phyloP scores from a whole-genome alignment of 2,797 vertebrate genomes.

The Iguana delicatissima region DNA sequence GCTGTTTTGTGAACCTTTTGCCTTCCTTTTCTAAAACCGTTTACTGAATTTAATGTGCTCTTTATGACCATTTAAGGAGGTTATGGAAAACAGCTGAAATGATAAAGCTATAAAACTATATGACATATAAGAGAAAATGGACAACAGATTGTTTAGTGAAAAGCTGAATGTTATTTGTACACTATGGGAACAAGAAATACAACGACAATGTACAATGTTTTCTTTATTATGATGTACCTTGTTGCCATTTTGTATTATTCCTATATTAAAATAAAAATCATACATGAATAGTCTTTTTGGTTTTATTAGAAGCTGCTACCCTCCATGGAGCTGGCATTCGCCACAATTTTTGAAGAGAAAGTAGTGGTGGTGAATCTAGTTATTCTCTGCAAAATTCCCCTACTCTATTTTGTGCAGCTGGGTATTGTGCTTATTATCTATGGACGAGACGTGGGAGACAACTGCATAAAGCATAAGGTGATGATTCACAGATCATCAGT shows the following conservation, averaged over 20 bases:
- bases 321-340: neutral
- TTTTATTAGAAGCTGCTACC: neutral
- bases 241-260: neutral
- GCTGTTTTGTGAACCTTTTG: neutral
- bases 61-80: neutral
- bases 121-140: neutral
- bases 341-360: neutral
- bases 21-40: neutral
- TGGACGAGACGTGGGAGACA: neutral
- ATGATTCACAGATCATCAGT: neutral
- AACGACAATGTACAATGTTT: neutral
- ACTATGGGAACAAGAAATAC: neutral
- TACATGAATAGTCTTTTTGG: neutral
- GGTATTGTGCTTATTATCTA: neutral
- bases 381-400: neutral
- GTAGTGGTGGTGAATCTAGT: neutral
- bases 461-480: neutral
- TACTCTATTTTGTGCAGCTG: neutral
- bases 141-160: neutral
- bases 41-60: neutral
- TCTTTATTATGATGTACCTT: neutral
- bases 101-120: slow-evolving; percentile 8
- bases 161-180: neutral
- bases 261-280: slow-evolving; percentile 6
- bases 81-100: slow-evolving; percentile 5